Evolutionary conservation across 2,888 invertebrate genomes (phyloP).

Genomic region (Plebejus melissa): DNA sequence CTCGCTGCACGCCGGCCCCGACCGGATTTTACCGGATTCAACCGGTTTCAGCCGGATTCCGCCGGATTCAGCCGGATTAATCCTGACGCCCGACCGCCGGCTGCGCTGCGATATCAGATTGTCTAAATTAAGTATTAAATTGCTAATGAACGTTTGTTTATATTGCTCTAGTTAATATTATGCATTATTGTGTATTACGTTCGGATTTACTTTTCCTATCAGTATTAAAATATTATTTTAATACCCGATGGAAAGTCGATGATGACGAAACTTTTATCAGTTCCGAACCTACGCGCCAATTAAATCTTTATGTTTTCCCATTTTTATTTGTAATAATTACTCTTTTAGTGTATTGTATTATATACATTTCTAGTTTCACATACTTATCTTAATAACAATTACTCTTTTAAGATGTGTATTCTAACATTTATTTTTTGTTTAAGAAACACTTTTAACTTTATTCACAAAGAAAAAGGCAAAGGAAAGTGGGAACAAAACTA

Average conservation of each 20-base stretch:
- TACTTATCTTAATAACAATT: not conserved
- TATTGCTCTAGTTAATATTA: conserved; percentile 42
- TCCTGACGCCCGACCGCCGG: conserved; percentile 47
- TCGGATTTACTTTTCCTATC: conserved; percentile 8
- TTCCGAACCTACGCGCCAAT: not conserved
- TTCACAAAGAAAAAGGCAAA: not conserved
- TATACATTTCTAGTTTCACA: not conserved
- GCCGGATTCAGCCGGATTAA: conserved; percentile 57
- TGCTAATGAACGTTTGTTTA: conserved; percentile 53
- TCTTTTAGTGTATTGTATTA: not conserved
- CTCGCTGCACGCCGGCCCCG: conserved; percentile 49
- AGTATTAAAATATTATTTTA: conserved; percentile 7
- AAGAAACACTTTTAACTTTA: not conserved
- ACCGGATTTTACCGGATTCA: conserved; percentile 58
- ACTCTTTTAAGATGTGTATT: not conserved
- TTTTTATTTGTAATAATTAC: not conserved
- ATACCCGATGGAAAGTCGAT: not conserved
- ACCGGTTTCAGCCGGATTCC: conserved; percentile 60
- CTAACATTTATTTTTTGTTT: not conserved
- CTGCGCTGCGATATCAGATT: conserved; percentile 68
- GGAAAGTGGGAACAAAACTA: not conserved
- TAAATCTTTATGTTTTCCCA: not conserved
- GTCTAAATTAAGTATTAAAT: conserved; percentile 68
- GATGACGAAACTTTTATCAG: not conserved
- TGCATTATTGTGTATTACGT: conserved; percentile 18